Evolutionary conservation across 2,797 vertebrate genomes (phyloP).

Genomic region (Sciaenops ocellatus): DNA sequence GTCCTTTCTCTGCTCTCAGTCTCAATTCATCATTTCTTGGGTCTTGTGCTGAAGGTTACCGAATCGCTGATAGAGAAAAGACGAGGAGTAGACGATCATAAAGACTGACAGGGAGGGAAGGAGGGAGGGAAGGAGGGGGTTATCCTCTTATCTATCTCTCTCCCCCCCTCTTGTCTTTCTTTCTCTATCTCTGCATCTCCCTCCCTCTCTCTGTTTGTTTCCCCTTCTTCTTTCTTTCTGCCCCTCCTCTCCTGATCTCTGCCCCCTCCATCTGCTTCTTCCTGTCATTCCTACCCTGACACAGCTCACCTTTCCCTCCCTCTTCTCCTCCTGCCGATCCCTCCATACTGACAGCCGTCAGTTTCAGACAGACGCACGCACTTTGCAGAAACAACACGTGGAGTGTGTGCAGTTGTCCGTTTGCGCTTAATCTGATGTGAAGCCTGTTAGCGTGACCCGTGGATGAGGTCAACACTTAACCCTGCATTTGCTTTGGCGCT

Average conservation of each 20-base stretch:
- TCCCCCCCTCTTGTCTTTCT: constrained; percentile 10
- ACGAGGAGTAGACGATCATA: constrained; percentile 78
- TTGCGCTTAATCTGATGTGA: constrained; percentile 43
- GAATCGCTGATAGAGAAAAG: constrained; percentile 75
- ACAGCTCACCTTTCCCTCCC: constrained; percentile 54
- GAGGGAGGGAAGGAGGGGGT: constrained; percentile 47
- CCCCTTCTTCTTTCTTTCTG: constrained; percentile 8
- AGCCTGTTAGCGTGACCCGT: constrained; percentile 33
- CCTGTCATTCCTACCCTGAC: constrained; percentile 60
- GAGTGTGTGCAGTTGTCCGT: constrained; percentile 10
- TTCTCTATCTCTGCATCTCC: not conserved
- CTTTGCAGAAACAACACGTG: constrained; percentile 40
- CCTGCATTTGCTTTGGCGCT: constrained; percentile 24
- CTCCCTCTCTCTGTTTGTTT: constrained; percentile 19
- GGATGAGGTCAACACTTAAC: constrained; percentile 32
- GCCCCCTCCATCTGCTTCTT: constrained; percentile 64
- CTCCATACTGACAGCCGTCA: constrained; percentile 67
- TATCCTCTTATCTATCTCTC: constrained; percentile 51
- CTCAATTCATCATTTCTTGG: constrained; percentile 86
- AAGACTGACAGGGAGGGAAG: constrained; percentile 75
- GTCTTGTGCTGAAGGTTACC: constrained; percentile 85
- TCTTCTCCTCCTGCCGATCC: constrained; percentile 45
- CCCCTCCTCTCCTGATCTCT: constrained; percentile 59
- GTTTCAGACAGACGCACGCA: constrained; percentile 47
- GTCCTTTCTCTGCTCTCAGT: constrained; percentile 82